Conservation (phyloP, 2,888 invertebrate species). For the Kuschelorhynchus macadamiae region DNA sequence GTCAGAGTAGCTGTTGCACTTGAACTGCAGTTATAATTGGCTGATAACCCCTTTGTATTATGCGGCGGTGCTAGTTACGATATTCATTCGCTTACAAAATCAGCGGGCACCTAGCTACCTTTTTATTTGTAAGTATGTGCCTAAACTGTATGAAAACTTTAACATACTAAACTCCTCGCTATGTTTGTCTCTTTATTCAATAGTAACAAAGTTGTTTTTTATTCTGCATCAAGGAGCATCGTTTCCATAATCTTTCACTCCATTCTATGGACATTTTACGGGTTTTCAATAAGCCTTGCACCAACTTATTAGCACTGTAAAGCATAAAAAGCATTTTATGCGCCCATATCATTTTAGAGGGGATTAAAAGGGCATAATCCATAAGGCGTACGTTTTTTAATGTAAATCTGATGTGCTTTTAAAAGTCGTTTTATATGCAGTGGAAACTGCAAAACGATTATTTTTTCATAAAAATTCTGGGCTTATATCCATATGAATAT, state of each 20-base stretch:
- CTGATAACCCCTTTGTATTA: too few relatives aligned
- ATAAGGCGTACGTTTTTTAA: slow-evolving; percentile 22
- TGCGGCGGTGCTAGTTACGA: too few relatives aligned
- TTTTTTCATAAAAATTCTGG: slow-evolving; percentile 9
- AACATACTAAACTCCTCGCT: too few relatives aligned
- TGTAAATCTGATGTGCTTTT: slow-evolving; percentile 25
- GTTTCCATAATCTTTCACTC: background rate
- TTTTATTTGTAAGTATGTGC: too few relatives aligned
- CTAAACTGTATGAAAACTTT: too few relatives aligned
- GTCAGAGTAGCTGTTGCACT: too few relatives aligned
- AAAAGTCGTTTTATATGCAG: slow-evolving; percentile 27
- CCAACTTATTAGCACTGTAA: slow-evolving; percentile 26
- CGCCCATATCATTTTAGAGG: slow-evolving; percentile 23
- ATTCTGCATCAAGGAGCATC: background rate
- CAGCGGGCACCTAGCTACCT: too few relatives aligned
- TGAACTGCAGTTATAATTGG: too few relatives aligned
- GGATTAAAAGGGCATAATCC: slow-evolving; percentile 14
- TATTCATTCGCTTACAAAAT: too few relatives aligned
- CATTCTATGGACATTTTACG: slow-evolving; percentile 6
- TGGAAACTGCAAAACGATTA: slow-evolving; percentile 4
- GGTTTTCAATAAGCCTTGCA: slow-evolving; percentile 17
- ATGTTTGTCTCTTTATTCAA: too few relatives aligned
- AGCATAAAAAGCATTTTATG: slow-evolving; percentile 20
- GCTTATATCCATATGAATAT: slow-evolving; percentile 21
- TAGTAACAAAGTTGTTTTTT: too few relatives aligned